Conservation (phyloP, 2,888 invertebrate species). For the Drosophila buzzatii region DNA sequence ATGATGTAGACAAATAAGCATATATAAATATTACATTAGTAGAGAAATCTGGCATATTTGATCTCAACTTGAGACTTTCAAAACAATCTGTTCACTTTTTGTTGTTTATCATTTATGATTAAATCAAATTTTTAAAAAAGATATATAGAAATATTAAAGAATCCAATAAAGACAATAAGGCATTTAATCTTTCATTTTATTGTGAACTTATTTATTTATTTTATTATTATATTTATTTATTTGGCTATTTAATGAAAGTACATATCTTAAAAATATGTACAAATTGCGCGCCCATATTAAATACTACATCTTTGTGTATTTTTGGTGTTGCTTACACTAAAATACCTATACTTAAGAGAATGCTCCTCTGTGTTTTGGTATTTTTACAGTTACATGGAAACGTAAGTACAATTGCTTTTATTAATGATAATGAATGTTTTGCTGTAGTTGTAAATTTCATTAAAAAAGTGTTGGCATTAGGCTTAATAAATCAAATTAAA, state of each 20-base stretch:
- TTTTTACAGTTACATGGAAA: neutral
- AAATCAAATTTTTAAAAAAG: constrained; percentile 4
- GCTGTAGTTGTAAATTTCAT: no score
- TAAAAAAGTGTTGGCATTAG: no score
- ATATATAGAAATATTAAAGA: constrained; percentile 14
- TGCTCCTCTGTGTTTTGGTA: neutral
- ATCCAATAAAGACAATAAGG: constrained; percentile 35
- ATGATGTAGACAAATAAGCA: constrained; percentile 5
- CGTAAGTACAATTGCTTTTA: no score
- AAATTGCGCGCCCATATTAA: neutral
- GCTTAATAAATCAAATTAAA: neutral
- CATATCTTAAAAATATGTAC: no score
- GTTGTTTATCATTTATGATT: neutral
- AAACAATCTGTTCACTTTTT: constrained; percentile 18
- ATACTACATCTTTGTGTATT: neutral
- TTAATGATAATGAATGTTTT: neutral
- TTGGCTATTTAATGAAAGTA: no score
- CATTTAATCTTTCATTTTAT: neutral
- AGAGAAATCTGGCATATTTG: constrained; percentile 49
- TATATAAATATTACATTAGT: constrained; percentile 17
- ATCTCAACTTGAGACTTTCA: constrained; percentile 35
- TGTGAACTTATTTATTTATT: neutral
- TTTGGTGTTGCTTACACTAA: neutral
- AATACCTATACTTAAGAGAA: neutral
- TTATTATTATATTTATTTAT: no score